Base-by-base conservation (phyloP, 2,113 vertebrate genomes). In the Larimichthys polyactis region DNA sequence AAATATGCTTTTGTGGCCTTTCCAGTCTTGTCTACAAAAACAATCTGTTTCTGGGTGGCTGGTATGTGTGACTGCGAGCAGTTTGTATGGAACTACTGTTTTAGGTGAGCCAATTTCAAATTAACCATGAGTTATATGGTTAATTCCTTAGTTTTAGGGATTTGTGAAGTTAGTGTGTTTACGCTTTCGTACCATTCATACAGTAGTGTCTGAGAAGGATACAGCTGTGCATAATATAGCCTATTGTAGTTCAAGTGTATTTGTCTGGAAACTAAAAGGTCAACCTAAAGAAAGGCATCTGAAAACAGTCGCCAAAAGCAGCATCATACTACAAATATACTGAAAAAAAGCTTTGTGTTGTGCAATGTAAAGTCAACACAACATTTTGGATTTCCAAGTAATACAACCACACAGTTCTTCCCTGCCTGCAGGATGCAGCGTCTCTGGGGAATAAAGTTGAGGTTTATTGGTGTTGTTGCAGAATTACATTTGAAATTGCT, bases 401-500 rank as follows among this genome's bases (percentile, higher is more conserved):
- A 60, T 52, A 40, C 72, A 52, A 62, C 6, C 24, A 32, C 66
- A 51, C 59, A 71, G 22, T 17, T 32, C 58, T 54, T 14, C 49
- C 54, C 29, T 57, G 70, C 20, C 73, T 15, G 68, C 15, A 49
- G 55, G 52, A 83, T 67, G 75, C 43, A 49, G 40, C 8, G 36
- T 87, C 82, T 77, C 20, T 0, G n/a, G 54, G 44, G 63, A 79
- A 67, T 68, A 68, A 60, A 75, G 44, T 59, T 77, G 40, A 79
- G 80, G 51, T 75, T 87, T 81, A 73, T 74, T 76, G 79, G 27
- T 82, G 87, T 58, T 88, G 67, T 71, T 80, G 73, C 46, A 65
- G 71, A 88, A 87, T 87, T 81, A 69, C 67, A 74, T 86, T 82
- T 90, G 77, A 81, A 91, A 91, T 85, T 84, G 72, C 83, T 75